Base-by-base conservation (phyloP, 2,888 invertebrate species). In the Caenorhabditis sp. region DNA sequence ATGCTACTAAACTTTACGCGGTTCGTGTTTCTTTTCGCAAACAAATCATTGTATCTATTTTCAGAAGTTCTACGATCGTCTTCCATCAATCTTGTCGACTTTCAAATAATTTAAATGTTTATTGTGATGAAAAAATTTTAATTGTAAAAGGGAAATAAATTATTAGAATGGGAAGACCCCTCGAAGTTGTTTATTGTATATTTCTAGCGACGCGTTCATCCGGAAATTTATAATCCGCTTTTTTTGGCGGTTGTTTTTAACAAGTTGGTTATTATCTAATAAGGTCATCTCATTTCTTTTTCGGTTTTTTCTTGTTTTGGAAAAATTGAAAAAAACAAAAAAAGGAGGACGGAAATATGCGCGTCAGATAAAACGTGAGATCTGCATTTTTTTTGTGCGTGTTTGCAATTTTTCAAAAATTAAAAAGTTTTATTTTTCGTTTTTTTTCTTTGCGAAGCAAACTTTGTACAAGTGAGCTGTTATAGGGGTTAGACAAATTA, bases 1-100 rank as follows among this genome's bases (percentile, higher is more conserved):
- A 90, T 66, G 88, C 89, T 36, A 86, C 85, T 6, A 78, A 81
- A 3, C 87, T 90, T 24, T 90, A 88, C 80, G 83, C 88, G 86
- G 90, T 89, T 37, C 36, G 51, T n/a, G 14, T 49, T 62, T 23
- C 24, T 53, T 23, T 23, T 21, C n/a, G 21, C 8, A 53, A 53
- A 50, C 5, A 36, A 43, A 43, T 43, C 14, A 43, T 43, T 10
- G 43, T 21, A 51, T n/a, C 21, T 3, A 23, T 21, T 58, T 58
- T 58, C 31, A 36, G 58, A 36, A 37, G 37, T 58, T 58, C 24
- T 37, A 17, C 37, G n/a, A 31, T 21, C 36, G 21, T 10, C n/a
- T 58, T 36, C 58, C 31, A 58, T 5, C 17, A 14, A 21, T 58
- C 10, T 58, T 36, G 37, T 23, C 17, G 26, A 19, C 36, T 2